Percentiles rank a stretch among this genome's conserved stretches.
Evolutionary conservation across 2,888 invertebrate genomes (phyloP).

Genomic region (Dione vanillae): DNA sequence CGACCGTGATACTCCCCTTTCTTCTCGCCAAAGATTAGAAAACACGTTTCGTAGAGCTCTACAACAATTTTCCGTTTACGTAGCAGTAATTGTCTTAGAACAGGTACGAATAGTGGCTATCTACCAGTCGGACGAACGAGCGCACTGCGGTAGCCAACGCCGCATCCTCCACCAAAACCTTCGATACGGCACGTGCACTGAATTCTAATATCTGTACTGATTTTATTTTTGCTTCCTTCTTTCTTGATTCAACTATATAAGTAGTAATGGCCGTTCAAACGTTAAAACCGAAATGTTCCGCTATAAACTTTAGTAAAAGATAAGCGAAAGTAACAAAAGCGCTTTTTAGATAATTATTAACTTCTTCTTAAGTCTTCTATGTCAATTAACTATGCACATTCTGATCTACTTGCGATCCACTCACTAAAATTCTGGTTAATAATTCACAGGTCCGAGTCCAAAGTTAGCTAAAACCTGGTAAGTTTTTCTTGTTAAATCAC

Average conservation of each 20-base stretch:
- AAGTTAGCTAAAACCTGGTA: conserved; percentile 56
- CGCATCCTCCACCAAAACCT: conserved; percentile 71
- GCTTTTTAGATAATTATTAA: background rate
- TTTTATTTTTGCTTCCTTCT: conserved; percentile 78
- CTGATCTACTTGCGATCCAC: conserved; percentile 65
- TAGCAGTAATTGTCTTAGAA: conserved; percentile 80
- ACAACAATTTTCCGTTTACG: conserved; percentile 81
- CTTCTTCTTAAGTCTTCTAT: conserved; percentile 11
- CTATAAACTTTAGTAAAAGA: background rate
- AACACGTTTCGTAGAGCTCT: conserved; percentile 76
- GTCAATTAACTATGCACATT: conserved; percentile 76
- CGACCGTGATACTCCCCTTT: conserved; percentile 56
- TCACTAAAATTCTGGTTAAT: conserved; percentile 75
- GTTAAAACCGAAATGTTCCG: conserved; percentile 1
- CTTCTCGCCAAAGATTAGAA: conserved; percentile 72
- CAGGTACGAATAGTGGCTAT: conserved; percentile 68
- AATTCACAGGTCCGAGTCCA: conserved; percentile 70
- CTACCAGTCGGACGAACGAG: conserved; percentile 60
- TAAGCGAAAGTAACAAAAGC: background rate
- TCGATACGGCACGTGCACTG: conserved; percentile 77
- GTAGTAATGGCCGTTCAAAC: conserved; percentile 63
- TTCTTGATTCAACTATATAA: conserved; percentile 75
- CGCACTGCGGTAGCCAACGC: conserved; percentile 75
- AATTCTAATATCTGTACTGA: conserved; percentile 79
- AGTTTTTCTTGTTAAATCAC: conserved; percentile 70